phyloP scores from a whole-genome alignment of 2,888 invertebrate species.

The Cyclophora albipunctata region DNA sequence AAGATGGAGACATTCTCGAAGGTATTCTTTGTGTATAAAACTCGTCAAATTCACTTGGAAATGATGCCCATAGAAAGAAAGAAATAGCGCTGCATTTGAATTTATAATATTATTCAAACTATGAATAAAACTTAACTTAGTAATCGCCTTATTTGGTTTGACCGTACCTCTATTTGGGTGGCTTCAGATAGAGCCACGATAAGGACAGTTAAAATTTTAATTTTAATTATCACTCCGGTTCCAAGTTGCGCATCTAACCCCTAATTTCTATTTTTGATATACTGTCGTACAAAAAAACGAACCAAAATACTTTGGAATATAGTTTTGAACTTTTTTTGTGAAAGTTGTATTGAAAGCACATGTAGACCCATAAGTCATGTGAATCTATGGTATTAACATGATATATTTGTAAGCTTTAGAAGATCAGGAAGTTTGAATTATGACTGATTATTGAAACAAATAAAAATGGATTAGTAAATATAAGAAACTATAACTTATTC shows the following conservation, averaged over 20 bases:
- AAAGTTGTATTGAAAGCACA: slow-evolving; percentile 38
- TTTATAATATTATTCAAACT: too few relatives aligned
- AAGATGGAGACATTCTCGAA: too few relatives aligned
- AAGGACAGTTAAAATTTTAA: slow-evolving; percentile 31
- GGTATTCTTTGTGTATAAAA: too few relatives aligned
- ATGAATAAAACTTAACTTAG: too few relatives aligned
- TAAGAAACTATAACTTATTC: too few relatives aligned
- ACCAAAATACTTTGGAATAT: slow-evolving; percentile 4
- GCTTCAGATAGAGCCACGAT: slow-evolving; percentile 49
- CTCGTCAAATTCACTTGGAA: too few relatives aligned
- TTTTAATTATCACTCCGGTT: slow-evolving; percentile 63
- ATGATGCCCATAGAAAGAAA: too few relatives aligned
- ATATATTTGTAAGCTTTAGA: slow-evolving; percentile 22
- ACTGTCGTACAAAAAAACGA: slow-evolving; percentile 17
- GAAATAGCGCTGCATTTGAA: too few relatives aligned
- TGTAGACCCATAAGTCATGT: slow-evolving; percentile 57
- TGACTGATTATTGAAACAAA: slow-evolving; percentile 20
- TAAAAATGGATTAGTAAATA: too few relatives aligned
- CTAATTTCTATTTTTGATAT: slow-evolving; percentile 67
- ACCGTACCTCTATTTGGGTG: slow-evolving; percentile 38
- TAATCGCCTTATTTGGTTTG: too few relatives aligned
- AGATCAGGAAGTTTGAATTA: slow-evolving; percentile 25
- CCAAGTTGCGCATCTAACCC: slow-evolving; percentile 56
- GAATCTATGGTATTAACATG: slow-evolving; percentile 40
- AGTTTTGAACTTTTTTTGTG: not conserved